phyloP scores from a whole-genome alignment of 2,888 invertebrate species.

The Eilema depressum region DNA sequence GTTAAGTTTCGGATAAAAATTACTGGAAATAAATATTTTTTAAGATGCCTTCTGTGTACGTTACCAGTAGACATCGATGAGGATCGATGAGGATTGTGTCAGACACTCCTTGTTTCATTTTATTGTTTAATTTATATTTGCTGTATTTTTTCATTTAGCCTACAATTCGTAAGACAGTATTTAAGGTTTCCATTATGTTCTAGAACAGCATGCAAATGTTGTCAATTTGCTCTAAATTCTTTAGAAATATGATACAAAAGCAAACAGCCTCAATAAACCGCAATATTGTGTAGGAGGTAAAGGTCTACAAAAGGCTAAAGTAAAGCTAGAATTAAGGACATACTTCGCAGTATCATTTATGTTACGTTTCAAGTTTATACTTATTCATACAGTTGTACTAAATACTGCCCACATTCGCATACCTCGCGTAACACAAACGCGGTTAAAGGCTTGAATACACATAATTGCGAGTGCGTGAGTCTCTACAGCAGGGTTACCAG shows the following conservation, averaged over 20 bases:
- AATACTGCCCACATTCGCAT: slow-evolving; percentile 53
- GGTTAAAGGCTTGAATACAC: slow-evolving; percentile 61
- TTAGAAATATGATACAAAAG: slow-evolving; percentile 20
- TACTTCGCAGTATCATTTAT: slow-evolving; percentile 45
- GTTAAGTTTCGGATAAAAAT: neutral
- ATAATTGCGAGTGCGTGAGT: slow-evolving; percentile 62
- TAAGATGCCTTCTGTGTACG: neutral
- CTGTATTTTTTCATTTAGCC: neutral
- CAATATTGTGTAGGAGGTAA: slow-evolving; percentile 28
- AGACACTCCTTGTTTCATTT: neutral
- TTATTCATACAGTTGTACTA: slow-evolving; percentile 47
- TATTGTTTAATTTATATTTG: no score
- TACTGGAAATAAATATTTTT: neutral
- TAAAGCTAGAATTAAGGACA: slow-evolving; percentile 47
- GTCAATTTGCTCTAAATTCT: slow-evolving; percentile 5
- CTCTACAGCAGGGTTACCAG: slow-evolving; percentile 46
- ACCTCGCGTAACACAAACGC: slow-evolving; percentile 49
- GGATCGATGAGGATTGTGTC: neutral
- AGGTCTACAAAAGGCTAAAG: slow-evolving; percentile 34
- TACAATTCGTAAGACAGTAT: neutral
- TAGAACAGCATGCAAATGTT: neutral
- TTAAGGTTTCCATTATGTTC: neutral
- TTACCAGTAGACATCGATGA: neutral
- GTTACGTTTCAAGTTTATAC: slow-evolving; percentile 53
- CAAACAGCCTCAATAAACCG: slow-evolving; percentile 24